Conservation (phyloP, 2,113 vertebrate genomes). For the Varanus salvator region DNA sequence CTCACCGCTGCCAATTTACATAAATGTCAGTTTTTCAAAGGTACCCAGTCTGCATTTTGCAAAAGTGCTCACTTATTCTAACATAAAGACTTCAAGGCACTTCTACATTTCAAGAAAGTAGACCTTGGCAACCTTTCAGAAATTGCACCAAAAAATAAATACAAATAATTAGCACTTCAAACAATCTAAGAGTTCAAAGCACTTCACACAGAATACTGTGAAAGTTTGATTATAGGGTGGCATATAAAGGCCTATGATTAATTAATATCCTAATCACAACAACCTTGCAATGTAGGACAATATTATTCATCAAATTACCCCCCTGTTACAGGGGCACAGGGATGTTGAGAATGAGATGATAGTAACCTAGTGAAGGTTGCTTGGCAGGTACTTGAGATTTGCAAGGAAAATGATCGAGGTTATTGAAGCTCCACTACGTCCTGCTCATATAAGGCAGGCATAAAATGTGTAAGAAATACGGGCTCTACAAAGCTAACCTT, state of each 20-base stretch:
- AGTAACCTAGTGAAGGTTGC: too few species aligned
- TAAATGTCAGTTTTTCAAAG: not conserved
- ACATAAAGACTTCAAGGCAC: not conserved
- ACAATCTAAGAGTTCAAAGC: not conserved
- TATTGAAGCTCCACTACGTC: not conserved
- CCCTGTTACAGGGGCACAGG: too few species aligned
- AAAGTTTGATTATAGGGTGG: not conserved
- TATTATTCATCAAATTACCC: not conserved
- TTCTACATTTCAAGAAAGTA: not conserved
- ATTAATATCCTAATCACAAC: not conserved
- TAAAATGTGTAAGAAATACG: too few species aligned
- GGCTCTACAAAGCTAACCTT: not conserved
- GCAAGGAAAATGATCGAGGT: not conserved
- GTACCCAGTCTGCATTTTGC: not conserved
- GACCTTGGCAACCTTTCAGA: not conserved
- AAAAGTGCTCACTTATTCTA: not conserved
- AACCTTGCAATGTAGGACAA: not conserved
- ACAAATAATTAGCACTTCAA: not conserved
- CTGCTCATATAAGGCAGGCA: not conserved
- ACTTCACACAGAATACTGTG: not conserved
- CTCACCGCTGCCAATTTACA: not conserved
- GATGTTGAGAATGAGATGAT: too few species aligned
- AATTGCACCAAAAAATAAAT: not conserved
- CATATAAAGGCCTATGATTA: not conserved
- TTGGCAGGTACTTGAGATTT: not conserved